Evolutionary conservation across 2,888 invertebrate genomes (phyloP), one percentile per base, ranked within the genome.

Genomic region (Spodoptera littoralis): DNA sequence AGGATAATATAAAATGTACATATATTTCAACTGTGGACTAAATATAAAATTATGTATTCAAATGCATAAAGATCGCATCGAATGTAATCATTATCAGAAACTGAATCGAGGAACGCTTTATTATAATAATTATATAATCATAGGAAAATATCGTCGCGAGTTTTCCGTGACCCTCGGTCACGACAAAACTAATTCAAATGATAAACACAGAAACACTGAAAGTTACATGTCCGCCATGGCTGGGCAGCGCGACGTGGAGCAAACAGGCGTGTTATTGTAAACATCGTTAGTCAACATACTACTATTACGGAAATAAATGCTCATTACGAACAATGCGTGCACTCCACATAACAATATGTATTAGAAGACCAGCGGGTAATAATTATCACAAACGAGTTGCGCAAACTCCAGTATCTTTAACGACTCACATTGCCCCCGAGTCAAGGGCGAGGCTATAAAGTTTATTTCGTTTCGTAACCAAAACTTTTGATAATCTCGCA

Each of bases 381-480:
- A 69, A 60, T 55, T 43, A 76, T 66, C 57, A 64, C 58, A 61
- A 63, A 80, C 71, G 47, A 67, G 50, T 72, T 74, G 54, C 70
- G 79, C 66, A 76, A 81, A 66, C 60, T 55, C 53, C 76, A 60
- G 55, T 79, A 79, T 79, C 81, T 68, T 45, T 74, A 47, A 57
- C 79, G 71, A 60, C 59, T 74, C 64, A 66, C 68, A 72, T 79
- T 73, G 70, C 58, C 67, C 63, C 54, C 50, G 70, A 74, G 81
- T 81, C 79, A 79, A 81, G 79, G 79, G 77, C 72, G 73, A 79
- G 73, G 74, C 72, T 68, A 70, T 64, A 66, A 73, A 73, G 65
- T 78, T 71, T 70, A 71, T 59, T 52, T 36, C 9, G 36, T 70
- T 74, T 79, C 65, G 12, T 72, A 70, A 74, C 79, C 60, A 72